Evolutionary conservation across 2,113 vertebrate species (phyloP).

Genomic region (Ornithorhynchus anatinus): DNA sequence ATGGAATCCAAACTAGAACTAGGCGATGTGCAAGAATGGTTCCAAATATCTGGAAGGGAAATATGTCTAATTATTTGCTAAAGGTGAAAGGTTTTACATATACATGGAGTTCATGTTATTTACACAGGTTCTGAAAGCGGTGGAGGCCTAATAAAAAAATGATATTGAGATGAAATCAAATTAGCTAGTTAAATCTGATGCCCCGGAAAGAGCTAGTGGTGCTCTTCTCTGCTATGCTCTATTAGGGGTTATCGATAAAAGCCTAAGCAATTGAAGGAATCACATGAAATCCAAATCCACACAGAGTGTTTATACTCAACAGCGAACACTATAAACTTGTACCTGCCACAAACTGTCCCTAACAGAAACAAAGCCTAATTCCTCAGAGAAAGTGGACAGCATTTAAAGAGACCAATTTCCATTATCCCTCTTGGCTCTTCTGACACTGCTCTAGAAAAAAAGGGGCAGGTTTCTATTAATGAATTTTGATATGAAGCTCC

Average conservation of each 20-base stretch:
- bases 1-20: not conserved
- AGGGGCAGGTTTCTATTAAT: not conserved
- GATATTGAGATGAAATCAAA: constrained; percentile 23
- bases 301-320: not conserved
- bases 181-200: constrained; percentile 10
- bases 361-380: not conserved
- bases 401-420: not conserved
- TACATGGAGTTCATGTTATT: accelerated
- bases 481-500: not conserved
- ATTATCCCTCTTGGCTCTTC: not conserved
- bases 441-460: not conserved
- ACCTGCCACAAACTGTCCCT: not conserved
- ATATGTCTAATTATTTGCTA: not conserved
- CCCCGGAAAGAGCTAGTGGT: constrained; percentile 12
- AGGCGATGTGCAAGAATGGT: not conserved
- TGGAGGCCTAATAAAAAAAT: constrained; percentile 14
- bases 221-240: not conserved
- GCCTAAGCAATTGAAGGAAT: constrained; percentile 4
- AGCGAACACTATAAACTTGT: not conserved
- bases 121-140: not conserved
- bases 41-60: constrained; percentile 2
- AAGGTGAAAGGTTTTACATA: not conserved
- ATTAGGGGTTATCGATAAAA: not conserved
- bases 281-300: not conserved
- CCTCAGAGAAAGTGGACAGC: not conserved